Conservation (phyloP, 2,113 vertebrate species). For the Aspiorhynchus laticeps region DNA sequence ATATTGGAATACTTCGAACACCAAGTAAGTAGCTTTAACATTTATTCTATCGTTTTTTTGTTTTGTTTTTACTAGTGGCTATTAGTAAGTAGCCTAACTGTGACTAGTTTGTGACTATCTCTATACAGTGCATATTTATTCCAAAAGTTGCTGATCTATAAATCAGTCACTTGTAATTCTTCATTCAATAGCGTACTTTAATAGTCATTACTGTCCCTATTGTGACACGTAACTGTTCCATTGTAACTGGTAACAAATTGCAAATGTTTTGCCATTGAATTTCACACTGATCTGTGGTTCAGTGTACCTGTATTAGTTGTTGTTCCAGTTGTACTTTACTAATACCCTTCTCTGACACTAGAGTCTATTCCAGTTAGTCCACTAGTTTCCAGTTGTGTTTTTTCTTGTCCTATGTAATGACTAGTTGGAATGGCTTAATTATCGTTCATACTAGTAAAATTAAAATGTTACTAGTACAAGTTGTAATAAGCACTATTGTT, state of each 20-base stretch:
- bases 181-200: background rate
- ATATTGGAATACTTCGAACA: conserved; percentile 99
- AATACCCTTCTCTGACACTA: background rate
- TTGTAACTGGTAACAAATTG: background rate
- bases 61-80: background rate
- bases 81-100: background rate
- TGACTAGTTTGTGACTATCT: background rate
- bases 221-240: background rate
- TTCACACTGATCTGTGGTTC: background rate
- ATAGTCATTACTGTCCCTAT: background rate
- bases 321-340: background rate
- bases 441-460: background rate
- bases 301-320: background rate
- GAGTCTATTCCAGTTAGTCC: background rate
- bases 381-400: background rate
- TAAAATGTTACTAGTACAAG: background rate
- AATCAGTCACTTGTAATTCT: background rate
- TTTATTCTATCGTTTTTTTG: background rate
- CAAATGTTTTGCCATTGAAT: background rate
- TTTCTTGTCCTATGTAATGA: background rate
- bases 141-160: background rate
- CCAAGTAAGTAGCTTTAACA: conserved; percentile 57
- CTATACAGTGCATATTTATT: background rate
- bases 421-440: background rate
- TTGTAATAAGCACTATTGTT: background rate